These are phyloP conservation scores for Datnioides undecimradiatus DNA, from an alignment of 2,113 vertebrate genomes.

Conservation along the genomic window DNA sequence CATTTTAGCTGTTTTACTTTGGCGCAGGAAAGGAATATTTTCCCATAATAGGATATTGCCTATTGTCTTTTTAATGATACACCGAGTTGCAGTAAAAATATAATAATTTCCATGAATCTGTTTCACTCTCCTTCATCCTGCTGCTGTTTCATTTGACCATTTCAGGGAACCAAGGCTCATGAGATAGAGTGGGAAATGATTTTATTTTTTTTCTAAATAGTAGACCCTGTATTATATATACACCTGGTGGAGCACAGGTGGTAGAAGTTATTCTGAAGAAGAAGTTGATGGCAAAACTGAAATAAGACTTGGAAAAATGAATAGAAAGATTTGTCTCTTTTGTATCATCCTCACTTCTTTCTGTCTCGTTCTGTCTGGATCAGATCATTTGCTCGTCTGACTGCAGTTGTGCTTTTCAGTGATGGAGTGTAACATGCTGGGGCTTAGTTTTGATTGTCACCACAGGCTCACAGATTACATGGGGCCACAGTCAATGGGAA, in stretches of 20 bases:
- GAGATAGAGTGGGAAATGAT: not conserved
- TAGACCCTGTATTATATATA: not conserved
- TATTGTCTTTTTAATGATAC: not conserved
- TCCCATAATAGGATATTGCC: not conserved
- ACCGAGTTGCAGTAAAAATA: not conserved
- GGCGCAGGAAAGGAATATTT: not conserved
- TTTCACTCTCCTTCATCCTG: not conserved
- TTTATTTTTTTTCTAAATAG: no score
- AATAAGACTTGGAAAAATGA: not conserved
- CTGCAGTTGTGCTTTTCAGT: constrained; percentile 27
- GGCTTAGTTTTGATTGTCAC: constrained; percentile 56
- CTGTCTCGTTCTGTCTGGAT: constrained; percentile 2
- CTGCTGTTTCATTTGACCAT: not conserved
- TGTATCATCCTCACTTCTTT: not conserved
- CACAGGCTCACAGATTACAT: constrained; percentile 49
- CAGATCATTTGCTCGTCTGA: constrained; percentile 17
- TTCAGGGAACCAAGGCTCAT: not conserved
- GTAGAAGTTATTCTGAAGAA: not conserved
- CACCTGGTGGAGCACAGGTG: not conserved
- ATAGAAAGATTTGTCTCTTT: not conserved
- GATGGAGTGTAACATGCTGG: constrained; percentile 44
- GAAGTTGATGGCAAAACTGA: not conserved
- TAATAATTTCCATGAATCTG: not conserved
- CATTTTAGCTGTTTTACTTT: not conserved
- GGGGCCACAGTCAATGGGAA: constrained; percentile 44